Conservation (phyloP, 1,140 invertebrate species). For the Dryas iulia region DNA sequence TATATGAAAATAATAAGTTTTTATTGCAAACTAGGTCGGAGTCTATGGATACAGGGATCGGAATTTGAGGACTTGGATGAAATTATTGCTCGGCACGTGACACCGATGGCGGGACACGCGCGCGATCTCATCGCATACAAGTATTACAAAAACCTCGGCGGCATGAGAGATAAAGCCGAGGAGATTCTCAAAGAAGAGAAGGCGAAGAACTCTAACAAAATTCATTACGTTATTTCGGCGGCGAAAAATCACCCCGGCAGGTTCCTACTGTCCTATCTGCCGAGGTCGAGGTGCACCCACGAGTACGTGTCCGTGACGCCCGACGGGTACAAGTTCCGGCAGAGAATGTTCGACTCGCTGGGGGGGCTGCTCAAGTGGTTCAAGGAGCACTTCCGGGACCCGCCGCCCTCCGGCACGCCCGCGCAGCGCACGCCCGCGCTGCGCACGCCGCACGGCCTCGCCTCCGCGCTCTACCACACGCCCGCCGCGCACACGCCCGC, state of each 20-base stretch:
- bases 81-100: slow-evolving; percentile 97
- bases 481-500: slow-evolving; percentile 85
- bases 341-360: slow-evolving; percentile 92
- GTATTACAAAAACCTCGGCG: slow-evolving; percentile 90
- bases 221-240: slow-evolving; percentile 94
- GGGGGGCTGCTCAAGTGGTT: slow-evolving; percentile 96
- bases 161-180: slow-evolving; percentile 92
- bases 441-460: slow-evolving; percentile 83
- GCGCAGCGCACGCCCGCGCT: slow-evolving; percentile 53
- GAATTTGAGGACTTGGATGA: slow-evolving; percentile 99
- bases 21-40: slow-evolving; percentile 66
- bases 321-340: slow-evolving; percentile 95
- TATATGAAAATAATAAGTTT: too few species aligned
- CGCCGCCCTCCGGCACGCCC: slow-evolving; percentile 89
- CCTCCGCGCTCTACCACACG: slow-evolving; percentile 82
- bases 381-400: slow-evolving; percentile 97
- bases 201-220: slow-evolving; percentile 91
- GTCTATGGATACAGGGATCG: slow-evolving; percentile 92
- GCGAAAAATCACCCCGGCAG: slow-evolving; percentile 95
- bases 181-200: slow-evolving; percentile 93
- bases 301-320: slow-evolving; percentile 96
- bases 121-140: slow-evolving; percentile 95
- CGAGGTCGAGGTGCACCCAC: slow-evolving; percentile 90
- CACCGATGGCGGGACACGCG: slow-evolving; percentile 96
- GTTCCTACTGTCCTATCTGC: slow-evolving; percentile 96